These are phyloP conservation scores for Diprion similis DNA, from an alignment of 1,140 invertebrate species.

Conservation along the genomic window DNA sequence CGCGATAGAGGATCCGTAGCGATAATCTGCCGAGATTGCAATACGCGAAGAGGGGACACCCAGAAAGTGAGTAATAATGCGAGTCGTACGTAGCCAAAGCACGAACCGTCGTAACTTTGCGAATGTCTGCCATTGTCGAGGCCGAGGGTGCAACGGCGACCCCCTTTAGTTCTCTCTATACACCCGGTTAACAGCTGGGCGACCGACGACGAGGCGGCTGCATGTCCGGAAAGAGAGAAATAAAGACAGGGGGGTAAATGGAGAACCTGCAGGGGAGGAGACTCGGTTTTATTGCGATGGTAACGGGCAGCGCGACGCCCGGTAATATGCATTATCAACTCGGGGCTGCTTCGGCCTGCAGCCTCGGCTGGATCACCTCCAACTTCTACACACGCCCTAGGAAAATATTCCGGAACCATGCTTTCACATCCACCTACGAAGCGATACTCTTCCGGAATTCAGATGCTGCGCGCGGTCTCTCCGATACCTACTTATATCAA, in stretches of 20 bases:
- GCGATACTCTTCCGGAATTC: too few relatives aligned
- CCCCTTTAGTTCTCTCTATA: background rate
- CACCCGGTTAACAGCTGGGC: slow-evolving; percentile 11
- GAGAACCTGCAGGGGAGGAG: slow-evolving; percentile 14
- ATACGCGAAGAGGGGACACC: background rate
- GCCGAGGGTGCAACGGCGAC: background rate
- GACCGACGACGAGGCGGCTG: background rate
- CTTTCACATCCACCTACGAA: background rate
- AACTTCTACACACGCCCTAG: slow-evolving; percentile 2
- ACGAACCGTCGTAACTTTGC: slow-evolving; percentile 19
- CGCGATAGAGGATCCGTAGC: background rate
- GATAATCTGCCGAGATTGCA: background rate
- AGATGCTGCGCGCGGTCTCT: too few relatives aligned
- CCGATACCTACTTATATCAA: too few relatives aligned
- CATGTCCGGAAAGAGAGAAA: background rate
- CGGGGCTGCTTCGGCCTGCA: slow-evolving; percentile 11
- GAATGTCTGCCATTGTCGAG: slow-evolving; percentile 10
- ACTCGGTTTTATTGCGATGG: slow-evolving; percentile 28
- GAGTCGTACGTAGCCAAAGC: slow-evolving; percentile 18
- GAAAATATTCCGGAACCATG: slow-evolving; percentile 24
- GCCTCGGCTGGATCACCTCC: slow-evolving; percentile 14
- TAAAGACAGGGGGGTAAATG: background rate
- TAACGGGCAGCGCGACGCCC: slow-evolving; percentile 25
- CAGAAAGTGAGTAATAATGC: slow-evolving; percentile 17
- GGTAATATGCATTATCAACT: slow-evolving; percentile 31